A percentile compares a stretch with the other conserved stretches of the same genome.
Evolutionary conservation across 1,140 invertebrate species (phyloP).

Genomic region (Rhyzopertha dominica): DNA sequence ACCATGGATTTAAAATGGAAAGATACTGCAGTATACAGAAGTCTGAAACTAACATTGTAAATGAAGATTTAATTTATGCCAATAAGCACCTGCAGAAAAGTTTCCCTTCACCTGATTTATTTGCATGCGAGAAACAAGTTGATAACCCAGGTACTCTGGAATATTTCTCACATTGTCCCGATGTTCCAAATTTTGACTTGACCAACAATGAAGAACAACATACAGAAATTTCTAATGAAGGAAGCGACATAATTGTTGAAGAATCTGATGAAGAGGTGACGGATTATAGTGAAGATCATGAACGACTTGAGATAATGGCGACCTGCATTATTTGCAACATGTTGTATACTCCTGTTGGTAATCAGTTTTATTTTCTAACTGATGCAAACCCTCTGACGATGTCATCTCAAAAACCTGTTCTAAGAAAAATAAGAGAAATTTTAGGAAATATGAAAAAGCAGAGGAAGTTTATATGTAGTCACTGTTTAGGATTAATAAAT

Average conservation of each 20-base stretch:
- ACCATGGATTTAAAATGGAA: too few relatives aligned
- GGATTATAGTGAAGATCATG: slow-evolving; percentile 27
- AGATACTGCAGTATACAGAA: neutral
- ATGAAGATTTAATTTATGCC: too few relatives aligned
- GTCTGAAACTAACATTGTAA: too few relatives aligned
- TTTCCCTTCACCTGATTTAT: too few relatives aligned
- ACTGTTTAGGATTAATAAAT: slow-evolving; percentile 38
- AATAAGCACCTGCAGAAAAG: too few relatives aligned
- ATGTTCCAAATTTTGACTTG: slow-evolving; percentile 5
- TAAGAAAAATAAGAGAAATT: slow-evolving; percentile 30
- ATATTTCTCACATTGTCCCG: neutral
- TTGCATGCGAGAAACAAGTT: too few relatives aligned
- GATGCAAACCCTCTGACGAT: slow-evolving; percentile 34
- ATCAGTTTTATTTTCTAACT: slow-evolving; percentile 37
- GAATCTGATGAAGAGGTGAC: slow-evolving; percentile 35
- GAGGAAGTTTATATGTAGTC: slow-evolving; percentile 36
- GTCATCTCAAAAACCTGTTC: slow-evolving; percentile 37
- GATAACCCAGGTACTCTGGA: neutral
- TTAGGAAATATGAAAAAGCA: slow-evolving; percentile 24
- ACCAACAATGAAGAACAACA: slow-evolving; percentile 21
- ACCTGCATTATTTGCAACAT: slow-evolving; percentile 36
- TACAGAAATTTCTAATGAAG: slow-evolving; percentile 31
- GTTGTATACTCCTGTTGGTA: slow-evolving; percentile 29
- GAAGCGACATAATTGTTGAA: slow-evolving; percentile 43
- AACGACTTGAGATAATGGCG: slow-evolving; percentile 15